phyloP scores from a whole-genome alignment of 1,140 invertebrate species.

The Solen grandis region DNA sequence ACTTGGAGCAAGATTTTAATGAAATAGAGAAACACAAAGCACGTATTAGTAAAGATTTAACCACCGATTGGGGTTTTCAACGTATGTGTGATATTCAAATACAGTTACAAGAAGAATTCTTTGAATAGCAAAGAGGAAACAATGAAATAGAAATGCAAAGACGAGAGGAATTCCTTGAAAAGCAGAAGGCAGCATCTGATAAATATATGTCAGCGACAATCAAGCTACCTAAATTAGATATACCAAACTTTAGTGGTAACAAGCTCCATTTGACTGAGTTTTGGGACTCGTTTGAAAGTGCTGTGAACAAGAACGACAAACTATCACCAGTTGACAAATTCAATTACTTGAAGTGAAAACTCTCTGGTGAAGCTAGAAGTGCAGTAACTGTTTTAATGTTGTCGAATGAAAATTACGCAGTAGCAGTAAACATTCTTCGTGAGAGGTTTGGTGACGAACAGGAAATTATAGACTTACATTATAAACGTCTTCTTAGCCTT shows the following conservation, averaged over 20 bases:
- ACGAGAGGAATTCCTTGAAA: background rate
- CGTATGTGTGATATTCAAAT: background rate
- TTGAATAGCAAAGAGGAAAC: background rate
- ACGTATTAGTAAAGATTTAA: background rate
- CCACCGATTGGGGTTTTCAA: background rate
- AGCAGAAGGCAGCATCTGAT: too few species aligned
- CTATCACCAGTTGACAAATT: slow-evolving; percentile 27
- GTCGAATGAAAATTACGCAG: slow-evolving; percentile 1
- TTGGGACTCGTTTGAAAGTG: too few species aligned
- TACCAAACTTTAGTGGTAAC: too few species aligned
- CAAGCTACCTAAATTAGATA: slow-evolving; percentile 31
- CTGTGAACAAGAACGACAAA: slow-evolving; percentile 14
- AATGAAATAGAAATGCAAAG: background rate
- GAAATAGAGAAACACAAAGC: background rate
- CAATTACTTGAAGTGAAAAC: slow-evolving; percentile 19
- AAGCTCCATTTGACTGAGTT: slow-evolving; percentile 11
- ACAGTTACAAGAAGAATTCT: slow-evolving; percentile 6
- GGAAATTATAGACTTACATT: slow-evolving; percentile 28
- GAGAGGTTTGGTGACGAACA: slow-evolving; percentile 23
- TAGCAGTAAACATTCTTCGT: background rate
- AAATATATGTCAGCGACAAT: background rate
- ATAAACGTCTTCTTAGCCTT: background rate
- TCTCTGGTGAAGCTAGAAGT: slow-evolving; percentile 22
- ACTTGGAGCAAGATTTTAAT: background rate
- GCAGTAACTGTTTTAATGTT: slow-evolving; percentile 6